Percentiles rank a stretch among this genome's conserved stretches.
These are phyloP conservation scores for Mellilla xanthometata DNA, from an alignment of 2,888 invertebrate genomes.

Conservation along the genomic window DNA sequence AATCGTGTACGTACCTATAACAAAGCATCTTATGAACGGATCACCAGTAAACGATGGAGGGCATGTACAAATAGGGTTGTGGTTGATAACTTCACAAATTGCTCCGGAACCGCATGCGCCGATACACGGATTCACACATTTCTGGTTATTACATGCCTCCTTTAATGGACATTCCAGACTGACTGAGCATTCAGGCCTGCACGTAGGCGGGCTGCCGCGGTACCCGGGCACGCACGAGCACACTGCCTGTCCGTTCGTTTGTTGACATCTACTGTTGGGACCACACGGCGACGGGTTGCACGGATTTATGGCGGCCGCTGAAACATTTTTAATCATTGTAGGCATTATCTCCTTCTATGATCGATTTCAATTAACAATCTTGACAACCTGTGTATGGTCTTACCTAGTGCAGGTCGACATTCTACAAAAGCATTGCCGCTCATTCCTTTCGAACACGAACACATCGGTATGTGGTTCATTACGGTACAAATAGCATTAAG, in stretches of 20 bases:
- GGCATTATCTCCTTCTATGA: no score
- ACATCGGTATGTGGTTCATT: conserved; percentile 88
- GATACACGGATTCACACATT: conserved; percentile 90
- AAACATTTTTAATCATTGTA: conserved; percentile 33
- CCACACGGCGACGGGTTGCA: conserved; percentile 92
- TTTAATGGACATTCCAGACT: conserved; percentile 88
- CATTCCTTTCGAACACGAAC: conserved; percentile 85
- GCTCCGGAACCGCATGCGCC: conserved; percentile 90
- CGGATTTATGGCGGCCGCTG: conserved; percentile 76
- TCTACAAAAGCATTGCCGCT: conserved; percentile 86
- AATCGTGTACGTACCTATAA: conserved; percentile 56
- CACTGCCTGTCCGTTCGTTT: conserved; percentile 85
- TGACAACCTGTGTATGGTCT: conserved; percentile 8
- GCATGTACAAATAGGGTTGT: conserved; percentile 90
- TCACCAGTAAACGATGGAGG: conserved; percentile 88
- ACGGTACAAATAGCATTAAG: conserved; percentile 87
- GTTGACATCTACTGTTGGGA: conserved; percentile 88
- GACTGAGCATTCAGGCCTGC: conserved; percentile 89
- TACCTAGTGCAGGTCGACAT: conserved; percentile 81
- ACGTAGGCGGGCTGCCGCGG: conserved; percentile 89
- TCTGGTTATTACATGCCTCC: conserved; percentile 88
- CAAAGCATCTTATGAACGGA: conserved; percentile 87
- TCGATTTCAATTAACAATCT: no score
- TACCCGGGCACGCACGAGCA: conserved; percentile 89
- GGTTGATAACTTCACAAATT: conserved; percentile 88